Conservation (phyloP, 2,888 invertebrate species). For the Eilema depressum region DNA sequence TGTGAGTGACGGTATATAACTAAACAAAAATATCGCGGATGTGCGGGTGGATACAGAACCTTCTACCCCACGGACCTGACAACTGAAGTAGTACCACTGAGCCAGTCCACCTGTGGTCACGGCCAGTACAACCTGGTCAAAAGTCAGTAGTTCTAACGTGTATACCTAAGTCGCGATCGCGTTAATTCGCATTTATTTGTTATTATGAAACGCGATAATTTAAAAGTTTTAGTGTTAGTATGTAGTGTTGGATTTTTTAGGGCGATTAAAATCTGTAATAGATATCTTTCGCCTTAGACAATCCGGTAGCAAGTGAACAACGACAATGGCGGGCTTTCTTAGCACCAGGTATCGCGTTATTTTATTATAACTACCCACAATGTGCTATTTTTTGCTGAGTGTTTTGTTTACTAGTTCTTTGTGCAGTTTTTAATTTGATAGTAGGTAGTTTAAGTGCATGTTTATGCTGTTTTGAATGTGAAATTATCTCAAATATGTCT, state of each 20-base stretch:
- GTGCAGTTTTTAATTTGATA: too few species aligned
- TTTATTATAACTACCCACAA: not conserved
- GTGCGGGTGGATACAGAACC: not conserved
- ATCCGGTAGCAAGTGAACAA: not conserved
- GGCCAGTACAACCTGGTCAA: not conserved
- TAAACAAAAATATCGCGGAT: too few species aligned
- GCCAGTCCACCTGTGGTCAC: not conserved
- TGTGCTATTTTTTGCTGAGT: not conserved
- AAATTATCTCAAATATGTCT: too few species aligned
- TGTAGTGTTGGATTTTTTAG: not conserved
- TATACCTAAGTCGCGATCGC: not conserved
- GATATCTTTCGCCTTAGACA: not conserved
- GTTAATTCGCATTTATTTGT: too few species aligned
- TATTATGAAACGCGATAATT: not conserved
- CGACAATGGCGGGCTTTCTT: not conserved
- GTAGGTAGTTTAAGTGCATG: too few species aligned
- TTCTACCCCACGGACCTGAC: too few species aligned
- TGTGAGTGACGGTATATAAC: too few species aligned
- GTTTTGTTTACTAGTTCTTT: too few species aligned
- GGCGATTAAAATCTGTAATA: not conserved
- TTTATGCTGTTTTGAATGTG: too few species aligned
- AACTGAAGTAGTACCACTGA: not conserved
- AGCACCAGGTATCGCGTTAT: not conserved
- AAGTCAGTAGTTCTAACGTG: not conserved
- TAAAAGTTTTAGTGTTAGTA: not conserved